Conservation (phyloP, 2,888 invertebrate genomes). For the Balanococcus diminutus region DNA sequence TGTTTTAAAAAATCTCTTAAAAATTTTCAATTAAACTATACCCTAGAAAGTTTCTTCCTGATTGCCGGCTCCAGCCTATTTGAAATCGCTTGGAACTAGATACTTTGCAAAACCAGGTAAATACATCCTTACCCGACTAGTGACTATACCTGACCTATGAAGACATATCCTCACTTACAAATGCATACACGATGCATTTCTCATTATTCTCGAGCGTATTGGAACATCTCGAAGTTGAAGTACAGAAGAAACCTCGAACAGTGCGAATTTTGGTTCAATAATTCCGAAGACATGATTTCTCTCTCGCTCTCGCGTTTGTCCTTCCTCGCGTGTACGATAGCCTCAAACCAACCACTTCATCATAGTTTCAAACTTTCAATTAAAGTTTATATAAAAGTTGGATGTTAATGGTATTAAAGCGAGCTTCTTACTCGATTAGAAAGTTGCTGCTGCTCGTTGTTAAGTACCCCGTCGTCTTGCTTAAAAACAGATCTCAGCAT, state of each 20-base stretch:
- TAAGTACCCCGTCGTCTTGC: slow-evolving; percentile 33
- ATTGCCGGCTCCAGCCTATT: too few species aligned
- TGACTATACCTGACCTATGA: too few species aligned
- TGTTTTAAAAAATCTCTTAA: too few species aligned
- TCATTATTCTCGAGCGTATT: too few species aligned
- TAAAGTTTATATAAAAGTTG: slow-evolving; percentile 51
- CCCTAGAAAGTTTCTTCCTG: too few species aligned
- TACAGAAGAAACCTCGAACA: background rate
- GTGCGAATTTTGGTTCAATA: slow-evolving; percentile 41
- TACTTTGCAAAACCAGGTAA: too few species aligned
- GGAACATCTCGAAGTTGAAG: background rate
- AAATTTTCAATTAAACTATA: too few species aligned
- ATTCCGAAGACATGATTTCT: slow-evolving; percentile 42
- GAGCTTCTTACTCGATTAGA: slow-evolving; percentile 40
- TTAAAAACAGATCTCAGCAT: slow-evolving; percentile 34
- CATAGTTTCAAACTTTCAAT: slow-evolving; percentile 48
- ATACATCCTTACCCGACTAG: too few species aligned
- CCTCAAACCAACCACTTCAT: slow-evolving; percentile 47
- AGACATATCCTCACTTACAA: too few species aligned
- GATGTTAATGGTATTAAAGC: slow-evolving; percentile 50
- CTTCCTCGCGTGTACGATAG: slow-evolving; percentile 23
- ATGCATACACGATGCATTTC: too few species aligned
- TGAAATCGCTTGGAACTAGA: too few species aligned
- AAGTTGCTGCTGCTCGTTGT: slow-evolving; percentile 19
- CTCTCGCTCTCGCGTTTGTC: background rate